phyloP scores from a whole-genome alignment of 2,797 vertebrate species.

The Lagothrix lagotricha region DNA sequence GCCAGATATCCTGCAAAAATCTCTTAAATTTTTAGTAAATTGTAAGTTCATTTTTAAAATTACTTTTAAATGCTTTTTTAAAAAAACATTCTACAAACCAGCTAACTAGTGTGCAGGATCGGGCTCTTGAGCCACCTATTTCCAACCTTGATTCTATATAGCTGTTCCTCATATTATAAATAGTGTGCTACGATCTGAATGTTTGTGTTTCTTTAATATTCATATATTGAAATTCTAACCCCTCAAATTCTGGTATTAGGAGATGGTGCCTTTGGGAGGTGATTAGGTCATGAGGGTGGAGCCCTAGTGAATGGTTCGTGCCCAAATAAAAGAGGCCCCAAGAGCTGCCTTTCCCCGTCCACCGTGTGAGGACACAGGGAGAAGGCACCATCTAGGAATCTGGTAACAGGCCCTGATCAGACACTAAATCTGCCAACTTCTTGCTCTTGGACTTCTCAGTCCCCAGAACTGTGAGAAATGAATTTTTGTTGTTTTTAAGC shows the following conservation, averaged over 20 bases:
- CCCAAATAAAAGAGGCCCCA: background rate
- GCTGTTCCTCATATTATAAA: background rate
- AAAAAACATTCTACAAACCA: background rate
- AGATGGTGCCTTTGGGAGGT: background rate
- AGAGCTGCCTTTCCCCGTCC: background rate
- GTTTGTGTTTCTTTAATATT: background rate
- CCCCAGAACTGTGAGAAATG: background rate
- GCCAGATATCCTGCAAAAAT: background rate
- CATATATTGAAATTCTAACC: background rate
- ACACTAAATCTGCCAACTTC: background rate
- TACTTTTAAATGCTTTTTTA: background rate
- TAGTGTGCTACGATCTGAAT: background rate
- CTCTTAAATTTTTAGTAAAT: background rate
- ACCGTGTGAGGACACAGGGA: no score
- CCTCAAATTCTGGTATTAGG: background rate
- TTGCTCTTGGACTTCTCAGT: no score
- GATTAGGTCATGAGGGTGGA: background rate
- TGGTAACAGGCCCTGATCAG: background rate
- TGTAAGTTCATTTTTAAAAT: background rate
- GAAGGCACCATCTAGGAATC: background rate
- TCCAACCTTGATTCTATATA: background rate
- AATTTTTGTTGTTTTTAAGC: background rate
- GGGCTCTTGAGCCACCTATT: background rate
- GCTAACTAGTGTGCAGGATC: background rate
- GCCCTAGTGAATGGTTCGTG: background rate